Evolutionary conservation across 2,113 vertebrate genomes (phyloP).

Genomic region (Lagenorhynchus albirostris): DNA sequence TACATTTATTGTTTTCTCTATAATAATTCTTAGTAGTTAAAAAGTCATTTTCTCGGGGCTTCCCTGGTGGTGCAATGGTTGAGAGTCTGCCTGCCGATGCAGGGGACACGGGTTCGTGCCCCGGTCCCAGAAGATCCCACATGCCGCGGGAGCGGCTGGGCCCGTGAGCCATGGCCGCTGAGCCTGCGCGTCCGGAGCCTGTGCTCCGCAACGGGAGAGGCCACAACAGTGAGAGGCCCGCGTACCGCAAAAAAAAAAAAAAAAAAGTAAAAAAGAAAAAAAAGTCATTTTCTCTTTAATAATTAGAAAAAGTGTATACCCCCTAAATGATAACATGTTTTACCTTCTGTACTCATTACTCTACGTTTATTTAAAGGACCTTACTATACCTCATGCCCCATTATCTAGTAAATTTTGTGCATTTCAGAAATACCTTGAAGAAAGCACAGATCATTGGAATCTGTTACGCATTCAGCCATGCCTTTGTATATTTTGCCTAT

Average conservation of each 20-base stretch:
- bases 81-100: too few species aligned
- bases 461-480: constrained; percentile 69
- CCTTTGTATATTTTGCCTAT: constrained; percentile 71
- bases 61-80: too few species aligned
- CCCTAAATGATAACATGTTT: not conserved
- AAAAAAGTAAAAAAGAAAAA: not conserved
- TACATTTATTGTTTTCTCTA: not conserved
- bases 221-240: too few species aligned
- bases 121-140: too few species aligned
- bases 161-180: too few species aligned
- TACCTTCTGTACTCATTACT: not conserved
- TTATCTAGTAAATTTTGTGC: constrained; percentile 32
- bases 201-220: too few species aligned
- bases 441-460: constrained; percentile 58
- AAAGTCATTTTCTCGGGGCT: not conserved
- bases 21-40: constrained; percentile 7
- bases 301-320: not conserved
- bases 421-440: constrained; percentile 73
- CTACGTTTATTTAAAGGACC: not conserved
- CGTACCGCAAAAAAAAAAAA: too few species aligned
- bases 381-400: not conserved
- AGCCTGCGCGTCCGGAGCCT: too few species aligned
- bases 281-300: not conserved
- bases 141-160: too few species aligned
- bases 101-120: too few species aligned